Percentiles rank a stretch among this genome's conserved stretches.
phyloP scores from a whole-genome alignment of 2,113 vertebrate species.

The Siphamia tubifer region DNA sequence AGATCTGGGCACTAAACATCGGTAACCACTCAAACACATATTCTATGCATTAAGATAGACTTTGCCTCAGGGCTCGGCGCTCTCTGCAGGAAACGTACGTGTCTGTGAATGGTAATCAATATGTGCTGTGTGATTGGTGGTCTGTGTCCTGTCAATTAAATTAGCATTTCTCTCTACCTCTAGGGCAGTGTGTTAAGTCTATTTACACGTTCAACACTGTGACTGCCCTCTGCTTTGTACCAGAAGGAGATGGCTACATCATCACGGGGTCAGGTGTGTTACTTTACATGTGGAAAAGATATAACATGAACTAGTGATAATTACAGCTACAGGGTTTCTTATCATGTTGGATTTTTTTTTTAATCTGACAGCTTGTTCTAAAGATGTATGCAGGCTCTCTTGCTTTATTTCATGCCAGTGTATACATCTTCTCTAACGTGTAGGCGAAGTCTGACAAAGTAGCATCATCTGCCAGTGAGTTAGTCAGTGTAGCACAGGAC shows the following conservation, averaged over 20 bases:
- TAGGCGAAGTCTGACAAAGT: conserved; percentile 1
- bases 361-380: too few relatives aligned
- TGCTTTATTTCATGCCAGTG: neutral
- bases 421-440: neutral
- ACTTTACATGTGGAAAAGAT: neutral
- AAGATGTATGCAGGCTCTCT: too few relatives aligned
- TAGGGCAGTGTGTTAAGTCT: conserved; percentile 82
- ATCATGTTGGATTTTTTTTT: neutral
- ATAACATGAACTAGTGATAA: neutral
- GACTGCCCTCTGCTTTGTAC: conserved; percentile 77
- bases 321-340: neutral
- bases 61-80: conserved; percentile 3
- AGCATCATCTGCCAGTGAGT: conserved; percentile 25
- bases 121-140: conserved; percentile 13
- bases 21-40: conserved; percentile 57
- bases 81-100: neutral
- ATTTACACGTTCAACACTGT: conserved; percentile 82
- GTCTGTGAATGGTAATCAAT: conserved; percentile 12
- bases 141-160: conserved; percentile 42
- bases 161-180: conserved; percentile 32
- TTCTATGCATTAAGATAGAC: neutral
- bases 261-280: conserved; percentile 80
- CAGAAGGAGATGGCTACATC: conserved; percentile 77
- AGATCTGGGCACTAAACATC: conserved; percentile 80
- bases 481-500: neutral